Evolutionary conservation across 1,140 invertebrate genomes (phyloP).

Genomic region (Galendromus occidentalis): DNA sequence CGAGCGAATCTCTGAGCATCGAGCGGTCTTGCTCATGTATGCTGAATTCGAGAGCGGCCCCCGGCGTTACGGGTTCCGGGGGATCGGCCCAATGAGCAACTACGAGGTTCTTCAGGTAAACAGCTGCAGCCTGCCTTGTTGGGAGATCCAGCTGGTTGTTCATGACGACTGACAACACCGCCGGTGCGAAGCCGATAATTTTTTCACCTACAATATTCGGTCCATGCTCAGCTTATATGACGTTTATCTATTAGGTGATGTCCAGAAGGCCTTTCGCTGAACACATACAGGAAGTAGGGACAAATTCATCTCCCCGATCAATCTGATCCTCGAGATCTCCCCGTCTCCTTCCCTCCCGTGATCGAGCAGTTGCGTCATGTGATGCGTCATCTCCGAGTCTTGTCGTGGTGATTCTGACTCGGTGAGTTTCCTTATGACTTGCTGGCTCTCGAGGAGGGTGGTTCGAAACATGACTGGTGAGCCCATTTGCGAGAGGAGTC

Average conservation of each 20-base stretch:
- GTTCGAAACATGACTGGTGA: too few species aligned
- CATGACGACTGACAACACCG: slow-evolving; percentile 81
- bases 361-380: too few species aligned
- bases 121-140: slow-evolving; percentile 77
- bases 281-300: too few species aligned
- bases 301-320: too few species aligned
- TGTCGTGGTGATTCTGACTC: too few species aligned
- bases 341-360: too few species aligned
- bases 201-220: slow-evolving; percentile 51
- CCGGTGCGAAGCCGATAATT: slow-evolving; percentile 85
- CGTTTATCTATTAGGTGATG: not conserved
- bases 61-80: slow-evolving; percentile 42
- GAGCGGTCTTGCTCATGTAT: slow-evolving; percentile 90
- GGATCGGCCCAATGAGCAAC: slow-evolving; percentile 61
- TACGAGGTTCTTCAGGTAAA: slow-evolving; percentile 91
- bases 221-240: not conserved
- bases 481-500: too few species aligned
- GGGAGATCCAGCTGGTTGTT: slow-evolving; percentile 61
- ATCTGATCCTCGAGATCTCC: too few species aligned
- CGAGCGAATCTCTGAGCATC: slow-evolving; percentile 73
- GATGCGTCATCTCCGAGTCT: too few species aligned
- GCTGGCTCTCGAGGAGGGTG: too few species aligned
- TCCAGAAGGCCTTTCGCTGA: too few species aligned
- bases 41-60: slow-evolving; percentile 53
- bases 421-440: too few species aligned